These are phyloP conservation scores for Scaptodrosophila latifasciaeformis DNA, from an alignment of 2,888 invertebrate genomes.

Conservation along the genomic window DNA sequence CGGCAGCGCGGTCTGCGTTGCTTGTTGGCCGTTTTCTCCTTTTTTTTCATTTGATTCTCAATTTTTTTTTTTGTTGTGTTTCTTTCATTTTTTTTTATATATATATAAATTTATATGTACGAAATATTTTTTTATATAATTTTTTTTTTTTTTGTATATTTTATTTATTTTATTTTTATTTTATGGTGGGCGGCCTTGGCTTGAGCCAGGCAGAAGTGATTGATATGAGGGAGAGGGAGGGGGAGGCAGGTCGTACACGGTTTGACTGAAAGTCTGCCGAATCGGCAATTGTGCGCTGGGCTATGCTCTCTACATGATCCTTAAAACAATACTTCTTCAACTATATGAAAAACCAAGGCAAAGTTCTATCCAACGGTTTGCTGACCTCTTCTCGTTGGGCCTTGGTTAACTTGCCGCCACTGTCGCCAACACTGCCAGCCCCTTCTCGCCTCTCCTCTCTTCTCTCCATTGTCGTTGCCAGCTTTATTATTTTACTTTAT, in stretches of 20 bases:
- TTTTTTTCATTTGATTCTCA: constrained; percentile 26
- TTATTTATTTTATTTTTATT: neutral
- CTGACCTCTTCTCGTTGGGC: too few relatives aligned
- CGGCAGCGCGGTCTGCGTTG: constrained; percentile 14
- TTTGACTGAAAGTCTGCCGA: too few relatives aligned
- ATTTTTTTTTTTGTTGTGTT: constrained; percentile 28
- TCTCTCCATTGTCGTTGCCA: neutral
- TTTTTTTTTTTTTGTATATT: neutral
- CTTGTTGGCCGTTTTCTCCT: constrained; percentile 54
- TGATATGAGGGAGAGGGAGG: too few relatives aligned
- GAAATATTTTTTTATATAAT: too few relatives aligned
- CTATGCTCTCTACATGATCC: constrained; percentile 36
- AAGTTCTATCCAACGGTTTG: too few relatives aligned
- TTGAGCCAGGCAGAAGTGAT: too few relatives aligned
- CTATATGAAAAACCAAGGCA: constrained; percentile 11
- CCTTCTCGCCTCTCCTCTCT: constrained; percentile 33
- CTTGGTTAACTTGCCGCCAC: too few relatives aligned
- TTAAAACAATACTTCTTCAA: constrained; percentile 61
- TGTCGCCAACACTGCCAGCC: too few relatives aligned
- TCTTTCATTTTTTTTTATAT: too few relatives aligned
- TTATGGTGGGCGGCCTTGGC: neutral
- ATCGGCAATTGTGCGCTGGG: constrained; percentile 32
- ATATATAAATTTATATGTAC: too few relatives aligned
- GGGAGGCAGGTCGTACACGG: too few relatives aligned
- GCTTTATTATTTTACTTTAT: too few relatives aligned